Conservation (phyloP, 2,888 invertebrate species). For the Sussaba pulchella region DNA sequence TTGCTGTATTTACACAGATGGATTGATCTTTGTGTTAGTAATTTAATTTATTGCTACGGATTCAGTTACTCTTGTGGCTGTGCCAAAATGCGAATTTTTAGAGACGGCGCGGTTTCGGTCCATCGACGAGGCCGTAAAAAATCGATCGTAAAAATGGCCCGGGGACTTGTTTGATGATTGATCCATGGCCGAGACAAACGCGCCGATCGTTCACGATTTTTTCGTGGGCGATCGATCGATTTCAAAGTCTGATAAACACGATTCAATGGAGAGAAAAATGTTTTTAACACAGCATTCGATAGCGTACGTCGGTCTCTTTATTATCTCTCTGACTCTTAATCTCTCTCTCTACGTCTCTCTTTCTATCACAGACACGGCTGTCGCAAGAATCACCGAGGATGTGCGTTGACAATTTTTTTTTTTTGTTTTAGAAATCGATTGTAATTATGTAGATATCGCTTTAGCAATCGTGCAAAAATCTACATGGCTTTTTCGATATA, state of each 20-base stretch:
- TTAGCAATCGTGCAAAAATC: slow-evolving; percentile 53
- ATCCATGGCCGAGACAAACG: slow-evolving; percentile 47
- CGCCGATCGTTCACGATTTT: slow-evolving; percentile 17
- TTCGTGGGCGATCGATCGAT: slow-evolving; percentile 36
- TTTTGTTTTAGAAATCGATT: slow-evolving; percentile 46
- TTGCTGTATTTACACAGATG: slow-evolving; percentile 75
- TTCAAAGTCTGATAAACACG: slow-evolving; percentile 55
- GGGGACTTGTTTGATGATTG: slow-evolving; percentile 43
- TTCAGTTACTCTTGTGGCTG: slow-evolving; percentile 82
- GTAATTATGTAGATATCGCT: slow-evolving; percentile 69
- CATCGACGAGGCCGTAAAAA: slow-evolving; percentile 42
- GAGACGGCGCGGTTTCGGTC: slow-evolving; percentile 69
- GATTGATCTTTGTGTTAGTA: slow-evolving; percentile 79
- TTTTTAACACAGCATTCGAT: slow-evolving; percentile 32
- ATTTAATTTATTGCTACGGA: slow-evolving; percentile 81
- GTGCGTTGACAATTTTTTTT: slow-evolving; percentile 58
- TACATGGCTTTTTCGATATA: slow-evolving; percentile 64
- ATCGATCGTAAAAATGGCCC: slow-evolving; percentile 50
- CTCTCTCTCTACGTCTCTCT: too few relatives aligned
- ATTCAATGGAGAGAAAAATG: slow-evolving; percentile 35
- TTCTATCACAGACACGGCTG: background rate
- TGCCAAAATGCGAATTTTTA: slow-evolving; percentile 76
- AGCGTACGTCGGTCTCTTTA: slow-evolving; percentile 30
- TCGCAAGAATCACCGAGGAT: slow-evolving; percentile 35
- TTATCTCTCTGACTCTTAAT: background rate